Conservation (phyloP, 2,888 invertebrate species). For the Cartodere bifasciata region DNA sequence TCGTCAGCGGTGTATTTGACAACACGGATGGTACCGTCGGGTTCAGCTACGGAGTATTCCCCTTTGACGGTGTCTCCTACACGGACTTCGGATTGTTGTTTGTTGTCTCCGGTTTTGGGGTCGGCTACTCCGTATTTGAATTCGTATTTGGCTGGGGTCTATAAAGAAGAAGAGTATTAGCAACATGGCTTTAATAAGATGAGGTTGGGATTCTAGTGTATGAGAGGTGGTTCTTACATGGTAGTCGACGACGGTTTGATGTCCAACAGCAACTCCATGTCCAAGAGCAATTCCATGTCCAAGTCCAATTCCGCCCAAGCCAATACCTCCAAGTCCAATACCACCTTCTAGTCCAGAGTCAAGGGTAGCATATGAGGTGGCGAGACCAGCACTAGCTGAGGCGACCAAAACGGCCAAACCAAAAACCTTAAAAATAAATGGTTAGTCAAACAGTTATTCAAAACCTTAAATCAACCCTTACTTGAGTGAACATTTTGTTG, state of each 20-base stretch:
- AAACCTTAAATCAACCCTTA: slow-evolving; percentile 1
- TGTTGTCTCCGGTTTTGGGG: slow-evolving; percentile 45
- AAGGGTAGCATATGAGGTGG: slow-evolving; percentile 8
- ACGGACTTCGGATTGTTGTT: slow-evolving; percentile 42
- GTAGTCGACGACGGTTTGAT: slow-evolving; percentile 11
- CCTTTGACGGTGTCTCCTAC: slow-evolving; percentile 42
- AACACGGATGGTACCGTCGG: slow-evolving; percentile 26
- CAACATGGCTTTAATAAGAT: no score
- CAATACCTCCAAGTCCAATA: slow-evolving; percentile 10
- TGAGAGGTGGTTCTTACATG: no score
- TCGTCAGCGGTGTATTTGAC: slow-evolving; percentile 27
- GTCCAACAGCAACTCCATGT: slow-evolving; percentile 10
- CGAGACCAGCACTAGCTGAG: slow-evolving; percentile 11
- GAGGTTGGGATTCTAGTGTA: no score
- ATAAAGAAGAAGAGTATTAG: no score
- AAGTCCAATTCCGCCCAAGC: slow-evolving; percentile 13
- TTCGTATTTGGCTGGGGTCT: slow-evolving; percentile 36
- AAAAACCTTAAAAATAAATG: slow-evolving; percentile 9
- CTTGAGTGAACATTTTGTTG: slow-evolving; percentile 4
- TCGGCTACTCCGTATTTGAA: slow-evolving; percentile 45
- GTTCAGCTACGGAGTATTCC: slow-evolving; percentile 26
- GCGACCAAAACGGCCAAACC: slow-evolving; percentile 9
- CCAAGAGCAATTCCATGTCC: slow-evolving; percentile 12
- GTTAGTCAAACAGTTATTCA: neutral
- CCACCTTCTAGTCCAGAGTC: slow-evolving; percentile 11